Base-by-base conservation (phyloP, 2,888 invertebrate genomes). In the Peribatodes rhomboidaria region DNA sequence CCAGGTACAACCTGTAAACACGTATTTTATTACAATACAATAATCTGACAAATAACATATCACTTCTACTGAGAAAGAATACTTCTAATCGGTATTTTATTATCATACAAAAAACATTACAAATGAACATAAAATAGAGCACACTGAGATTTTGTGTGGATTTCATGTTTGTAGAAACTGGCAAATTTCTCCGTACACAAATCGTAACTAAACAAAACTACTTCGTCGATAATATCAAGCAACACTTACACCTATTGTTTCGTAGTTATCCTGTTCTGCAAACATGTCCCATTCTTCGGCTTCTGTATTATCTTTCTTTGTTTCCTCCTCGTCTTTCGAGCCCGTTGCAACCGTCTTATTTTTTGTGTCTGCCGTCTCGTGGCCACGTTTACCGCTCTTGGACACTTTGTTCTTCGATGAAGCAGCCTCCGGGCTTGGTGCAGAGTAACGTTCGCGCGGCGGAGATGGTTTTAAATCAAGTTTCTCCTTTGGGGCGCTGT, bases 261-360 rank as follows among this genome's bases (percentile, higher is more conserved):
- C 70, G 47, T 97, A 97, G 85, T 96, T 97, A 80, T 98, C 97
- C 72, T 97, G 97, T 80, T 98, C 98, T 41, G 98, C 98, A 92
- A 98, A 98, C 97, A 98, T 98, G 80, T 98, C 98, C 97, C 97
- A 97, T 75, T 97, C 96, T 7, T 39, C 42, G 8, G 55, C 7
- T 18, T 18, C 22, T 22, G 11, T 49, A 14, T 50, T 39, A 22
- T 52, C 50, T 20, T 39, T 42, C n/a, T 37, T 58, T 8, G 18
- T 6, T 14, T 39, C 55, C 9, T 57, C 65, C 0, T 53, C 47
- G n/a, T 57, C 57, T 37, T n/a, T 46, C 16, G 7, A n/a, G n/a
- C 9, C 16, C 1, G 13, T 18, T n/a, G n/a, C 22, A 9, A 7
- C 16, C 16, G 14, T 10, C 10, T 49, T 42, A 13, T 54, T 39